phyloP scores from a whole-genome alignment of 2,113 vertebrate genomes.

The Phodopus roborovskii region DNA sequence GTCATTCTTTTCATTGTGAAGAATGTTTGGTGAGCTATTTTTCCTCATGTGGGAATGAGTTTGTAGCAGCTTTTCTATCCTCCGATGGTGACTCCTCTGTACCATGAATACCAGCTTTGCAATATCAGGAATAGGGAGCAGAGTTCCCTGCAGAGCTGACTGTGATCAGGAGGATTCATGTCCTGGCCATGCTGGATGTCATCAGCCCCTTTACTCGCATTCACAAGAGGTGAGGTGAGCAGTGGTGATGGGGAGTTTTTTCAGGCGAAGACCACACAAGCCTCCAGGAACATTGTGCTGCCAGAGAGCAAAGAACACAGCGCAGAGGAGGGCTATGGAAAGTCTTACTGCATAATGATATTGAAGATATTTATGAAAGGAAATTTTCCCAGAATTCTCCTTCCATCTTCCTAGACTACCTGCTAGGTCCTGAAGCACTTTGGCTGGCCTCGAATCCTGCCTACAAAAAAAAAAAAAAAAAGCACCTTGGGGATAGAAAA shows the following conservation, averaged over 20 bases:
- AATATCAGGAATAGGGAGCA: no score
- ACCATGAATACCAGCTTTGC: neutral
- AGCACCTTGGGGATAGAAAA: neutral
- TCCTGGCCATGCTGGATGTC: neutral
- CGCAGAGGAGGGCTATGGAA: conserved; percentile 45
- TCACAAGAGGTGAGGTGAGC: neutral
- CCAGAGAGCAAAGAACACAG: neutral
- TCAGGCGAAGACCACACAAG: conserved; percentile 29
- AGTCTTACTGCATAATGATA: conserved; percentile 40
- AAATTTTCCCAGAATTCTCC: conserved; percentile 15
- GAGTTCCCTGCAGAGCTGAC: neutral
- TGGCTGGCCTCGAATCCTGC: neutral
- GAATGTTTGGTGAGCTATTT: neutral
- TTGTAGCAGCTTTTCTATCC: neutral
- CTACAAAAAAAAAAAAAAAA: neutral
- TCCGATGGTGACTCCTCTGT: neutral
- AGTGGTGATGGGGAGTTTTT: neutral
- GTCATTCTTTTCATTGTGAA: neutral
- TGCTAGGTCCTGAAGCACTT: neutral
- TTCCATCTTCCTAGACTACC: neutral
- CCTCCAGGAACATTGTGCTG: neutral
- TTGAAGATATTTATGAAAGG: conserved; percentile 56
- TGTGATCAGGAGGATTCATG: neutral
- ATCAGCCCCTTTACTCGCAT: neutral
- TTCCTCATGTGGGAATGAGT: neutral